phyloP scores from a whole-genome alignment of 2,797 vertebrate species.

The Microtus agrestis region DNA sequence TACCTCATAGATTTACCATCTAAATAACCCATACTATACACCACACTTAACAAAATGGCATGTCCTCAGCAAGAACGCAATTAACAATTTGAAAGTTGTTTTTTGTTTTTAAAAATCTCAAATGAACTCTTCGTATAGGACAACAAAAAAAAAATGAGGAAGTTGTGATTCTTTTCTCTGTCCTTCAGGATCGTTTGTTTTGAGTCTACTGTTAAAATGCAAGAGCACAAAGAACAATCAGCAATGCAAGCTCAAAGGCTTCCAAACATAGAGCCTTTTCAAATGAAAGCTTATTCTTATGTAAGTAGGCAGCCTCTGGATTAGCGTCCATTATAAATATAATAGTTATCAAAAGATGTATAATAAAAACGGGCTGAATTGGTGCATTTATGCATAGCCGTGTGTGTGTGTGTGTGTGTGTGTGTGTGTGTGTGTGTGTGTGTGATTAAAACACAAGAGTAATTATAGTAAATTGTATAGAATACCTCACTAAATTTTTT shows the following conservation, averaged over 20 bases:
- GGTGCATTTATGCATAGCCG: not conserved
- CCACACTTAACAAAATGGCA: not conserved
- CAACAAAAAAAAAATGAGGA: not conserved
- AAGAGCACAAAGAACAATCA: not conserved
- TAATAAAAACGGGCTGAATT: not conserved
- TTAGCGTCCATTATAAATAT: not conserved
- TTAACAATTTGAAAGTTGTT: not conserved
- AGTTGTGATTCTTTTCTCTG: not conserved
- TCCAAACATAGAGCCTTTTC: not conserved
- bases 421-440: not conserved
- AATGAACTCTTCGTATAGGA: not conserved
- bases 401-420: too few species aligned
- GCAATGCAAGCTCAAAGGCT: accelerated
- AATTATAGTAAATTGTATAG: not conserved
- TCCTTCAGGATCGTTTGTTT: not conserved
- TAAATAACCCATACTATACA: not conserved
- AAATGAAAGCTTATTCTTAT: not conserved
- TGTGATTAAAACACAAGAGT: slow-evolving; percentile 1
- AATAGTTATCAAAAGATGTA: not conserved
- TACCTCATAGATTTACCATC: not conserved
- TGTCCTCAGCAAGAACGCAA: not conserved
- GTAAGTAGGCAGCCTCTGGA: not conserved
- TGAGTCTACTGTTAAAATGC: not conserved
- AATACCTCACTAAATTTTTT: not conserved
- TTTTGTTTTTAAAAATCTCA: slow-evolving; percentile 23